Percentiles rank a stretch among this genome's conserved stretches.
Evolutionary conservation across 2,113 vertebrate genomes (phyloP).

Genomic region (Sorex fumeus): DNA sequence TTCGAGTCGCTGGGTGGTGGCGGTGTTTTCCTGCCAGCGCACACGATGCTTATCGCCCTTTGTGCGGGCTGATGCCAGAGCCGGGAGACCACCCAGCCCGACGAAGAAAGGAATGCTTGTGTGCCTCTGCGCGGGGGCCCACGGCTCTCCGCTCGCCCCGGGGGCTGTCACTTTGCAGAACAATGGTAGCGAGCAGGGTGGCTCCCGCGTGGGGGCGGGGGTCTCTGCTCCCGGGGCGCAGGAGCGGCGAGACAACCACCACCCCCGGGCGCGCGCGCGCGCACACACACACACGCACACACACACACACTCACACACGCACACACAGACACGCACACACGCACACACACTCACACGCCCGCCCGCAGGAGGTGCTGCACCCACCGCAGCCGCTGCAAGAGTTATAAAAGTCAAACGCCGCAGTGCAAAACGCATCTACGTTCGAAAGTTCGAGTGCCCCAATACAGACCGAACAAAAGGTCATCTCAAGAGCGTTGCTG

Average conservation of each 20-base stretch:
- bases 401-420: no score
- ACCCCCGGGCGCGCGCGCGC: no score
- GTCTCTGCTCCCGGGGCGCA: slow-evolving; percentile 42
- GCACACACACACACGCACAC: no score
- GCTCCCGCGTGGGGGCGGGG: slow-evolving; percentile 77
- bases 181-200: slow-evolving; percentile 82
- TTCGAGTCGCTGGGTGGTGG: slow-evolving; percentile 68
- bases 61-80: slow-evolving; percentile 81
- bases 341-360: no score
- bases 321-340: no score
- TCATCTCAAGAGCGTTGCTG: neutral
- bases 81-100: slow-evolving; percentile 88
- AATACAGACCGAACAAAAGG: neutral
- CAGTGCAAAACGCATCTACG: no score
- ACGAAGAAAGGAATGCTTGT: slow-evolving; percentile 86
- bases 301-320: no score
- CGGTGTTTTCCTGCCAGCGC: slow-evolving; percentile 72
- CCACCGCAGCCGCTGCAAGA: no score
- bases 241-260: no score
- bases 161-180: slow-evolving; percentile 84
- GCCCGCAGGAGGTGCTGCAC: no score
- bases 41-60: slow-evolving; percentile 75
- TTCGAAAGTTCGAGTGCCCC: neutral
- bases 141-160: slow-evolving; percentile 77
- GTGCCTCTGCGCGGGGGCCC: slow-evolving; percentile 80